phyloP scores from a whole-genome alignment of 2,113 vertebrate genomes.

The Isurus oxyrinchus region DNA sequence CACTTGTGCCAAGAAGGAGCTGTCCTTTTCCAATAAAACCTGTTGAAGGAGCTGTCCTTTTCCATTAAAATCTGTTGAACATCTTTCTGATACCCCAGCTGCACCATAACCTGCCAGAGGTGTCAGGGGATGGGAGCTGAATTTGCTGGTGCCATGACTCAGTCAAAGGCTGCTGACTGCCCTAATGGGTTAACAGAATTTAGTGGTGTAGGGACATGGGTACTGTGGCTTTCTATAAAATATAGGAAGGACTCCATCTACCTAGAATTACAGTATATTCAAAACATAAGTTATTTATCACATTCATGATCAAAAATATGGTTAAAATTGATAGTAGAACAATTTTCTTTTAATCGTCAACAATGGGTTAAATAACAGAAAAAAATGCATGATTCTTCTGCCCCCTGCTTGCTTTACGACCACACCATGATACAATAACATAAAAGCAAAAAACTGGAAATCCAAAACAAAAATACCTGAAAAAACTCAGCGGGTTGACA shows the following conservation, averaged over 20 bases:
- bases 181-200: not conserved
- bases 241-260: not conserved
- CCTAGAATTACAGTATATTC: not conserved
- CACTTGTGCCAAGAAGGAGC: not conserved
- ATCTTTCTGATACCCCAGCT: not conserved
- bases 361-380: not conserved
- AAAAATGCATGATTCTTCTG: not conserved
- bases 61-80: not conserved
- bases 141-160: not conserved
- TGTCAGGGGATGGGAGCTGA: not conserved
- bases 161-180: not conserved
- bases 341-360: not conserved
- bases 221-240: not conserved
- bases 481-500: too few relatives aligned
- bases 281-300: not conserved
- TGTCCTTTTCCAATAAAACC: too few relatives aligned
- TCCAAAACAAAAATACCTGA: too few relatives aligned
- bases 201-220: not conserved
- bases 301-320: not conserved
- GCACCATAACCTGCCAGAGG: not conserved
- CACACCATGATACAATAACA: not conserved
- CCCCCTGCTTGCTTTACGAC: not conserved
- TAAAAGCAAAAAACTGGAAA: too few relatives aligned
- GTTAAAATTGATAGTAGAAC: not conserved
- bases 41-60: too few relatives aligned